Conservation (phyloP, 2,797 vertebrate genomes). For the Coendou prehensilis region DNA sequence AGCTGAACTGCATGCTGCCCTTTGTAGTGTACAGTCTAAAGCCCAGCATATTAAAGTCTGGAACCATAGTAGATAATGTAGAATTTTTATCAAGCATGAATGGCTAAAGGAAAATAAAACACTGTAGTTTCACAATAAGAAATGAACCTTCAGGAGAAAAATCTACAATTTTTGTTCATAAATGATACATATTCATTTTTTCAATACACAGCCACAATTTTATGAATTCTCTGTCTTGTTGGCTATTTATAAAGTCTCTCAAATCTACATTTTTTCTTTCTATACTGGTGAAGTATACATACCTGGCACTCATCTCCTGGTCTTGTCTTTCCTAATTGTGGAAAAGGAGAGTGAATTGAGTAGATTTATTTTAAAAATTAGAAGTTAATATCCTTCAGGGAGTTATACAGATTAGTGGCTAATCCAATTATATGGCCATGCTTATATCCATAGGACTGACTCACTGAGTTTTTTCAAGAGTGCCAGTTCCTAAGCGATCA, state of each 20-base stretch:
- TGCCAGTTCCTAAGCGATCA: slow-evolving; percentile 69
- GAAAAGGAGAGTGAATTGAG: slow-evolving; percentile 68
- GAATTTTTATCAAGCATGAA: slow-evolving; percentile 84
- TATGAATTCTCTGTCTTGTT: slow-evolving; percentile 82
- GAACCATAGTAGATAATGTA: slow-evolving; percentile 82
- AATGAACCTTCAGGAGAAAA: slow-evolving; percentile 72
- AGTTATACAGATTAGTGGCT: slow-evolving; percentile 26
- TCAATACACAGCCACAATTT: slow-evolving; percentile 82
- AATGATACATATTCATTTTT: slow-evolving; percentile 67
- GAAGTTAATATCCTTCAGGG: slow-evolving; percentile 48
- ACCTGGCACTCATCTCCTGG: slow-evolving; percentile 59
- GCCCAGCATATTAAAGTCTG: slow-evolving; percentile 87
- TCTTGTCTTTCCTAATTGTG: slow-evolving; percentile 24
- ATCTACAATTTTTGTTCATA: slow-evolving; percentile 59
- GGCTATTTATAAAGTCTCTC: slow-evolving; percentile 79
- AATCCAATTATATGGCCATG: slow-evolving; percentile 66
- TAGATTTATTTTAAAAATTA: slow-evolving; percentile 59
- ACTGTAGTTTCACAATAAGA: slow-evolving; percentile 74
- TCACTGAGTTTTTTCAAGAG: slow-evolving; percentile 67
- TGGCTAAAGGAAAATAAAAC: slow-evolving; percentile 75
- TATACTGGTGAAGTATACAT: slow-evolving; percentile 59
- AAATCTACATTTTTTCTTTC: slow-evolving; percentile 79
- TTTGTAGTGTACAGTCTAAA: slow-evolving; percentile 85
- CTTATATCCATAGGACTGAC: slow-evolving; percentile 54
- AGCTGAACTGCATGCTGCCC: slow-evolving; percentile 85